Conservation (phyloP, 2,113 vertebrate species). For the Pterophyllum scalare region DNA sequence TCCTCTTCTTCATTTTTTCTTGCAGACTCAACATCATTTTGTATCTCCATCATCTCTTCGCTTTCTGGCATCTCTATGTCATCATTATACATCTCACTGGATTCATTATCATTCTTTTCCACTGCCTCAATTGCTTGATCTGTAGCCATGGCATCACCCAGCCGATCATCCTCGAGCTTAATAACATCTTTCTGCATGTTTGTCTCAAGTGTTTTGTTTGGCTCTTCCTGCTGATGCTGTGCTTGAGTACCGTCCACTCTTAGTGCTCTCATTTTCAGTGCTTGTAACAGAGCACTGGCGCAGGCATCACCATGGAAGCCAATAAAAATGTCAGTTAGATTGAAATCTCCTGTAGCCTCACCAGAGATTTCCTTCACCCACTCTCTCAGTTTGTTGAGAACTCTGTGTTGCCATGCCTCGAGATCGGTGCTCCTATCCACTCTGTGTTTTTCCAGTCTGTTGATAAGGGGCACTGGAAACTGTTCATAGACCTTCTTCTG, state of each 20-base stretch:
- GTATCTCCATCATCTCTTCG: constrained; percentile 33
- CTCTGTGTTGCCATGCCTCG: constrained; percentile 69
- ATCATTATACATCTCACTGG: constrained; percentile 1
- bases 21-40: background rate
- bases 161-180: background rate
- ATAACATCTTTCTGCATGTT: background rate
- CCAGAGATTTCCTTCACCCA: constrained; percentile 74
- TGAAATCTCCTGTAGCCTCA: constrained; percentile 50
- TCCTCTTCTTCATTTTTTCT: constrained; percentile 63
- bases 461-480: constrained; percentile 84
- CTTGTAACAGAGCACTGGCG: constrained; percentile 80
- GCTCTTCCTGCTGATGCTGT: background rate
- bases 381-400: constrained; percentile 69
- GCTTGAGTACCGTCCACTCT: background rate
- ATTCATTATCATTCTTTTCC: constrained; percentile 18
- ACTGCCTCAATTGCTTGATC: background rate
- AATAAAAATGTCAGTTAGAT: constrained; percentile 74
- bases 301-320: constrained; percentile 82
- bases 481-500: constrained; percentile 82
- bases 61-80: background rate
- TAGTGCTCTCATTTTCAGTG: constrained; percentile 60
- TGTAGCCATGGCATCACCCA: constrained; percentile 27
- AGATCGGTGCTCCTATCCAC: constrained; percentile 82
- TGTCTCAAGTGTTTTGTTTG: constrained; percentile 6
- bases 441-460: constrained; percentile 83